A percentile compares a stretch with the other conserved stretches of the same genome.
Conservation (phyloP, 1,140 invertebrate species). For the Heliconius eleuchia region DNA sequence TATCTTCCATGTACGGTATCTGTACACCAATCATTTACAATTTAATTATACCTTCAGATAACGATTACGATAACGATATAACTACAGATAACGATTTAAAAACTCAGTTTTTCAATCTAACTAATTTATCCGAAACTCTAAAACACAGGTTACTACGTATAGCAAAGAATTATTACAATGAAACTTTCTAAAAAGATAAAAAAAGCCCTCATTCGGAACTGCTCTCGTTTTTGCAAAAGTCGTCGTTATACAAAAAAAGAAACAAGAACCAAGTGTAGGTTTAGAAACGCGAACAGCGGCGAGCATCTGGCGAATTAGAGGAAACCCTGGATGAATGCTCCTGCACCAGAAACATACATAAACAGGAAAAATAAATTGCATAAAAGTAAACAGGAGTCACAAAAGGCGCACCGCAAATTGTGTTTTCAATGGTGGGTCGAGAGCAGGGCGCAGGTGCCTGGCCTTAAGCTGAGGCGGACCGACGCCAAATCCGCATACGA, state of each 20-base stretch:
- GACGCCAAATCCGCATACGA: slow-evolving; percentile 71
- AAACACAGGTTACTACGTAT: not conserved
- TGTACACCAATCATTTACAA: too few relatives aligned
- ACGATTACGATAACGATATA: not conserved
- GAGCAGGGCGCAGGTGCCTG: slow-evolving; percentile 65
- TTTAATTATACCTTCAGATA: not conserved
- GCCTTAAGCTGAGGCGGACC: slow-evolving; percentile 62
- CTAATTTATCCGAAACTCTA: not conserved
- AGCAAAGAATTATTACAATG: not conserved
- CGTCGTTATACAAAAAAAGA: slow-evolving; percentile 7
- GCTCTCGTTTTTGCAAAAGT: not conserved
- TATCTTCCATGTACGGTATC: too few relatives aligned
- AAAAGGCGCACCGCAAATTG: slow-evolving; percentile 68
- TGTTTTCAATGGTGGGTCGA: slow-evolving; percentile 63
- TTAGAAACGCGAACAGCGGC: slow-evolving; percentile 18
- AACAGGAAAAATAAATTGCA: slow-evolving; percentile 64
- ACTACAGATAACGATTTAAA: not conserved
- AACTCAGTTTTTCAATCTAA: not conserved
- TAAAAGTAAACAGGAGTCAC: slow-evolving; percentile 68
- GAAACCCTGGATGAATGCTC: slow-evolving; percentile 45
- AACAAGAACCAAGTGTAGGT: slow-evolving; percentile 3
- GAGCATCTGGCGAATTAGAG: slow-evolving; percentile 51
- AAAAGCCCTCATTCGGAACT: not conserved
- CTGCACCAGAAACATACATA: slow-evolving; percentile 40
- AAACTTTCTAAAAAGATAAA: slow-evolving; percentile 1